Evolutionary conservation across 1,140 invertebrate genomes (phyloP).

Genomic region (Homalodisca vitripennis): DNA sequence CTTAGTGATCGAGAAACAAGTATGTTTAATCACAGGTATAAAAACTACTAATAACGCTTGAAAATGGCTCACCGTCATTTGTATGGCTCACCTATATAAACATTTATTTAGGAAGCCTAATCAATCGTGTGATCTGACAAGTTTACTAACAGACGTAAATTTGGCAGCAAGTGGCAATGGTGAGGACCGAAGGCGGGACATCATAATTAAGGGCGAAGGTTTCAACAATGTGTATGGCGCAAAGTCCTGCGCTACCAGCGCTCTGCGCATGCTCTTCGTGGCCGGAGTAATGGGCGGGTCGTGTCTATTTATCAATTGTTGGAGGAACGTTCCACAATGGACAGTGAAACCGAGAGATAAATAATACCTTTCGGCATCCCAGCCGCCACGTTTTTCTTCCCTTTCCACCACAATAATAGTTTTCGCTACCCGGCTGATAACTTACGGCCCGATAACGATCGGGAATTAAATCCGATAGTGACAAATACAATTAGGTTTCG

Average conservation of each 20-base stretch:
- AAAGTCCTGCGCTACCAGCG: neutral
- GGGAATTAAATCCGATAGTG: neutral
- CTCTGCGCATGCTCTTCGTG: neutral
- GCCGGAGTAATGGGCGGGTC: neutral
- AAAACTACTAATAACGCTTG: too few relatives aligned
- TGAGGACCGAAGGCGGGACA: neutral
- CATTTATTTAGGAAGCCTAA: too few relatives aligned
- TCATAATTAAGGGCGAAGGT: neutral
- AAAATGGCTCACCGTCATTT: too few relatives aligned
- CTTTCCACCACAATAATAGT: neutral
- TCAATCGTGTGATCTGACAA: too few relatives aligned
- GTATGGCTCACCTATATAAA: too few relatives aligned
- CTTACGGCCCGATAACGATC: neutral
- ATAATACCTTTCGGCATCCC: slow-evolving; percentile 13
- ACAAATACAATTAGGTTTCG: neutral
- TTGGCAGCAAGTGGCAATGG: neutral
- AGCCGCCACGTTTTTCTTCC: neutral
- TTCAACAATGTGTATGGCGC: neutral
- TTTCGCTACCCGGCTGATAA: neutral
- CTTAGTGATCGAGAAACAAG: too few relatives aligned
- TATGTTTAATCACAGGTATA: too few relatives aligned
- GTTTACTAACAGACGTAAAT: too few relatives aligned
- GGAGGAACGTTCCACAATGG: neutral
- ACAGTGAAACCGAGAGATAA: slow-evolving; percentile 1
- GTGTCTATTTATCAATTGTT: slow-evolving; percentile 11